phyloP scores from a whole-genome alignment of 2,113 vertebrate genomes.

The Ariopsis seemanni region DNA sequence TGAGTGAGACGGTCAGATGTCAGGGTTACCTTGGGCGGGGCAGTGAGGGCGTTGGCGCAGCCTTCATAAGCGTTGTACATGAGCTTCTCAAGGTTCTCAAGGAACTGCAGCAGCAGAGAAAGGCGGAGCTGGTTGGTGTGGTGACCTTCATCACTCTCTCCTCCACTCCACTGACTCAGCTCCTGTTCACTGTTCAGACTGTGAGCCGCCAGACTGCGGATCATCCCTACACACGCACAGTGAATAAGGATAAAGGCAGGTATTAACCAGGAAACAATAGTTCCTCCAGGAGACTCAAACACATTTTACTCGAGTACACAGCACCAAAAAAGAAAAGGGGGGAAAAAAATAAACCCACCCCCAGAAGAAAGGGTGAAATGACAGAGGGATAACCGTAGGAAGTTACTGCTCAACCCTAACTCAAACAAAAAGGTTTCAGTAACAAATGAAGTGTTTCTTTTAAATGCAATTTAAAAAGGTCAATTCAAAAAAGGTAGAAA shows the following conservation, averaged over 20 bases:
- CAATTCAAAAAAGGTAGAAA: no score
- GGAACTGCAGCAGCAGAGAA: conserved; percentile 90
- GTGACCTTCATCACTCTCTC: conserved; percentile 91
- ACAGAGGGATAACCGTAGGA: background rate
- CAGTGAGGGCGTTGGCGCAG: conserved; percentile 92
- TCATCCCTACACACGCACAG: conserved; percentile 79
- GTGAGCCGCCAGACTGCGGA: conserved; percentile 93
- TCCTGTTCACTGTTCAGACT: conserved; percentile 93
- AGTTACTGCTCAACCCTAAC: no score
- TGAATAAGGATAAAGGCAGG: background rate
- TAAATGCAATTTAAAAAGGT: no score
- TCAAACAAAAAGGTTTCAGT: no score
- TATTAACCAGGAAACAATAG: background rate
- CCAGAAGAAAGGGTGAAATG: no score
- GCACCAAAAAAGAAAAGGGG: no score
- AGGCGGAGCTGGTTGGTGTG: conserved; percentile 92
- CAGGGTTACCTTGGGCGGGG: conserved; percentile 89
- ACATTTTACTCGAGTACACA: no score
- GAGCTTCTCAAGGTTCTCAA: conserved; percentile 96
- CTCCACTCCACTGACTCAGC: conserved; percentile 88
- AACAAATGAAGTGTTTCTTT: no score
- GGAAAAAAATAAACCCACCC: no score
- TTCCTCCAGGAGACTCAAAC: background rate
- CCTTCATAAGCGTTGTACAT: conserved; percentile 99
- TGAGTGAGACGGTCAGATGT: background rate